Evolutionary conservation across 2,888 invertebrate genomes (phyloP).

Genomic region (Dicyrtoma fusca): DNA sequence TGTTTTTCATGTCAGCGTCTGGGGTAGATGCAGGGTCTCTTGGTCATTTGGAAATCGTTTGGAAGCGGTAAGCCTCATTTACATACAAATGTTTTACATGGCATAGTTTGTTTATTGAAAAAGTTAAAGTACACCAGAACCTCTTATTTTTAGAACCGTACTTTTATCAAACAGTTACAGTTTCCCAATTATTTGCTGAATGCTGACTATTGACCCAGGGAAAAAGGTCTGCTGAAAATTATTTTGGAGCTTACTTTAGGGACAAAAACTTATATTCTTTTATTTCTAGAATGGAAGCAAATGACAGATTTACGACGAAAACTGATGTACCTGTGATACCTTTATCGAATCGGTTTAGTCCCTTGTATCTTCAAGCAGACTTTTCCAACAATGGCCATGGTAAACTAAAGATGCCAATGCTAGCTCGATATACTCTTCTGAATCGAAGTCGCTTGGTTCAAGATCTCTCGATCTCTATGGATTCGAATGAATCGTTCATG

Average conservation of each 20-base stretch:
- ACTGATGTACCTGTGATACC: slow-evolving; percentile 40
- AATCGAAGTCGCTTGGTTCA: slow-evolving; percentile 74
- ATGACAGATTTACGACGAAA: slow-evolving; percentile 18
- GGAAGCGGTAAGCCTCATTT: slow-evolving; percentile 38
- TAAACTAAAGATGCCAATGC: slow-evolving; percentile 63
- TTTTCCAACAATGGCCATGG: slow-evolving; percentile 45
- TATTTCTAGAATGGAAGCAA: slow-evolving; percentile 18
- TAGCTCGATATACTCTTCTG: slow-evolving; percentile 71
- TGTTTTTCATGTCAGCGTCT: slow-evolving; percentile 19
- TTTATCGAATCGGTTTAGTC: slow-evolving; percentile 30
- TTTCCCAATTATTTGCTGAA: too few relatives aligned
- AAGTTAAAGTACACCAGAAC: too few relatives aligned
- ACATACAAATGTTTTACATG: too few relatives aligned
- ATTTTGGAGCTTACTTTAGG: too few relatives aligned
- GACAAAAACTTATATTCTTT: too few relatives aligned
- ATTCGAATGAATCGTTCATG: slow-evolving; percentile 89
- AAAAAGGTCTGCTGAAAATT: too few relatives aligned
- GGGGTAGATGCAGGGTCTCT: slow-evolving; percentile 17
- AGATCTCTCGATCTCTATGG: slow-evolving; percentile 74
- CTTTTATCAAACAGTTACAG: too few relatives aligned
- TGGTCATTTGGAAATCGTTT: slow-evolving; percentile 41
- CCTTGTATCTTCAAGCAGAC: slow-evolving; percentile 46
- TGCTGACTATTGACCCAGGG: too few relatives aligned
- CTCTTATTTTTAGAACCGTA: too few relatives aligned
- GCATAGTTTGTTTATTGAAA: too few relatives aligned